Evolutionary conservation across 2,888 invertebrate species (phyloP), one percentile per base, ranked within the genome.

Genomic region (Pristionchus exspectatus): DNA sequence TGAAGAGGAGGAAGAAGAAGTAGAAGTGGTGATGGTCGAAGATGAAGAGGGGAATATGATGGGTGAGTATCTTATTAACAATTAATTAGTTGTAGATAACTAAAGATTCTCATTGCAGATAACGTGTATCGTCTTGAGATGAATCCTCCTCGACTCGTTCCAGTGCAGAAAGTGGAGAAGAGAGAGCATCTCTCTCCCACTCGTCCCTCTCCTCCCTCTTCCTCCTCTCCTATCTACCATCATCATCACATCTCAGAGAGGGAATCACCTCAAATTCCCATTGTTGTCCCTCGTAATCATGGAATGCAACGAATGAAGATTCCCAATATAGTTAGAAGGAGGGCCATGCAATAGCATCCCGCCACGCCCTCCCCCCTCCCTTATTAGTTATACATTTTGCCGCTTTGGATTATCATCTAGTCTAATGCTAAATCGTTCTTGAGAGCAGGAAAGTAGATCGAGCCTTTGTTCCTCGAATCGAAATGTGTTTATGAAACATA

Each of bases 101-200:
- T 3, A 38, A 18, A 12, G 74, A 4, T 3, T 74, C 2, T 38
- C 24, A 16, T 30, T 56, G 63, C 24, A 24, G 63, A 63, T 24
- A 63, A 63, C 63, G 63, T 63, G 24, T 63, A 63, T n/a, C 69
- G 33, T 30, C 33, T 72, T 1, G 33, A 5, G 69, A 30, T 12
- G 50, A 38, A n/a, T 81, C 81, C 81, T 38, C 81, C 44, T 81
- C 81, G 30, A 50, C 81, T 30, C 81, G 4, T 50, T 30, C 81
- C n/a, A 21, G 21, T 30, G 14, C 74, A 38, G 63, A 63, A 27
- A 14, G 30, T 30, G 16, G 69, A 72, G 69, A 72, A 72, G 30
- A 30, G 69, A 30, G 69, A 30, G 30, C 30, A 72, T n/a, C 21
- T n/a, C 14, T n/a, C 81, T 50, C 44, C 44, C 50, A 7, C 44